Conservation (phyloP, 2,113 vertebrate genomes). For the Sitta europaea region DNA sequence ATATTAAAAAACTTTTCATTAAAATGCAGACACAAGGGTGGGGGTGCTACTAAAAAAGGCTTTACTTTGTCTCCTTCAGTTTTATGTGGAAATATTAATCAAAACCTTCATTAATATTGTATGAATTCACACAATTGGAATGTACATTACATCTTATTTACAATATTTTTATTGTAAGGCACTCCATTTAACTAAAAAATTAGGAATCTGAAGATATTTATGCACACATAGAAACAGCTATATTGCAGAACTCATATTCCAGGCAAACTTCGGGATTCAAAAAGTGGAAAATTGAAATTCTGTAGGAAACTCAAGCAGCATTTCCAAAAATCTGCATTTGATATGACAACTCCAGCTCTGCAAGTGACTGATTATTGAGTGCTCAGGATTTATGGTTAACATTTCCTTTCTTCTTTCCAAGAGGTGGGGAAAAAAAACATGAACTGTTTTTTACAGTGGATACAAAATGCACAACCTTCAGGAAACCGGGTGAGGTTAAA, state of each 20-base stretch:
- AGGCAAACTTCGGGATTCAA: not conserved
- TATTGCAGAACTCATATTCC: not conserved
- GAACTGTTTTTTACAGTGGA: not conserved
- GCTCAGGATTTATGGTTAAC: not conserved
- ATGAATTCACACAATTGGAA: not conserved
- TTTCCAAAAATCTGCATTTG: not conserved
- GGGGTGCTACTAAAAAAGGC: conserved; percentile 30
- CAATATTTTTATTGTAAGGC: not conserved
- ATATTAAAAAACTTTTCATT: conserved; percentile 67
- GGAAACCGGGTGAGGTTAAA: not conserved
- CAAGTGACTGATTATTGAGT: not conserved
- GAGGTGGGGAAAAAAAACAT: not conserved
- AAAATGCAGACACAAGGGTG: conserved; percentile 58
- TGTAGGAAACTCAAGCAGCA: not conserved
- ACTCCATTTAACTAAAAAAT: not conserved
- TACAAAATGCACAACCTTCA: not conserved
- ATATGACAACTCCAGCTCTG: not conserved
- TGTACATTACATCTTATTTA: not conserved
- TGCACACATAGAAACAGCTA: not conserved
- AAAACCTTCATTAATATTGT: conserved; percentile 64
- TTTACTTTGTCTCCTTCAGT: conserved; percentile 53
- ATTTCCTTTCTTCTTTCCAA: not conserved
- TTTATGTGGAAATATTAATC: conserved; percentile 62
- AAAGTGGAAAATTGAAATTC: not conserved
- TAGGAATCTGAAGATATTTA: not conserved